phyloP scores from a whole-genome alignment of 2,797 vertebrate genomes.

The Oreortyx pictus region DNA sequence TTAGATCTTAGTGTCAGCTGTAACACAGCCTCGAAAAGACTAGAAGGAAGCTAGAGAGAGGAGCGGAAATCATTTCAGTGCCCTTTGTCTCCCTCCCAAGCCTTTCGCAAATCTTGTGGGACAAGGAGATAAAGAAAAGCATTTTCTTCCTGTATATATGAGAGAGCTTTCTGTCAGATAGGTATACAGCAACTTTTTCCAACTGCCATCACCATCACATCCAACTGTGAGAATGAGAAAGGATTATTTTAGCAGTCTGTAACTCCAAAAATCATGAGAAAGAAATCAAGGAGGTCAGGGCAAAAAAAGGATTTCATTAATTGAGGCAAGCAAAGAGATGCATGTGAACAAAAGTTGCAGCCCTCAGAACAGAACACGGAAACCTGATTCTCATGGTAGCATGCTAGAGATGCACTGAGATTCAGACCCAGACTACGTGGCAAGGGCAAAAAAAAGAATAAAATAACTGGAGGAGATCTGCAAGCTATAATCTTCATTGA shows the following conservation, averaged over 20 bases:
- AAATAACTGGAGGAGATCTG: background rate
- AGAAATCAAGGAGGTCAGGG: background rate
- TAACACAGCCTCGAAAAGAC: background rate
- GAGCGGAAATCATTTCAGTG: background rate
- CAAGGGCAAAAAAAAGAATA: background rate
- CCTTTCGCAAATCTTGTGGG: background rate
- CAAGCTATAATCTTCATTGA: conserved; percentile 5
- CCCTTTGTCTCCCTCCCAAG: background rate
- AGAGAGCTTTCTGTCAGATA: background rate
- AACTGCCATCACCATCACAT: background rate
- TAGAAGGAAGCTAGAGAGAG: background rate
- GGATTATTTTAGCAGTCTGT: background rate
- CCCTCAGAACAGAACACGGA: background rate
- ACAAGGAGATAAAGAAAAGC: background rate
- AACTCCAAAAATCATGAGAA: background rate
- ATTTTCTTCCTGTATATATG: background rate
- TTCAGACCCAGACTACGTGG: background rate
- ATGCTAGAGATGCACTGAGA: background rate
- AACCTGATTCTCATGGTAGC: background rate
- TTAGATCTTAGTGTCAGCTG: background rate
- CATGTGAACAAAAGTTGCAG: background rate
- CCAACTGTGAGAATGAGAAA: background rate
- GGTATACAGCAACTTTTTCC: background rate
- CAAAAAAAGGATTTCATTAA: conserved; percentile 27
- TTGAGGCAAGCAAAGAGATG: background rate